Conservation (phyloP, 2,113 vertebrate species). For the Varanus komodoensis region DNA sequence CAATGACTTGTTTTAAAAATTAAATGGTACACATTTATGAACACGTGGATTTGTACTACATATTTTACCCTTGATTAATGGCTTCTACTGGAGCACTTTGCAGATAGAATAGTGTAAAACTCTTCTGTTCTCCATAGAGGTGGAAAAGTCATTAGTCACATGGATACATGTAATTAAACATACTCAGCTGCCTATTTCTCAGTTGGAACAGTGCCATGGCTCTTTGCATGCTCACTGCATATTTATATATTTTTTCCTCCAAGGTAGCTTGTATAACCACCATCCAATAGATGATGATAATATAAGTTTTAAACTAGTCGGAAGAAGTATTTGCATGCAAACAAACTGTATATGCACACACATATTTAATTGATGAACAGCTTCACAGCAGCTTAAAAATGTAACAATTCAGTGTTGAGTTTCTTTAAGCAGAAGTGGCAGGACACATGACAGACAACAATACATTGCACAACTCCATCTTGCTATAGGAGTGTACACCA, state of each 20-base stretch:
- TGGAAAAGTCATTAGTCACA: not conserved
- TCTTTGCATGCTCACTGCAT: slow-evolving; percentile 4
- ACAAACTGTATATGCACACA: not conserved
- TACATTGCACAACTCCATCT: not conserved
- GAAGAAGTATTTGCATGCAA: not conserved
- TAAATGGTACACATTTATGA: slow-evolving; percentile 50
- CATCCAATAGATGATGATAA: not conserved
- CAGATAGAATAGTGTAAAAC: not conserved
- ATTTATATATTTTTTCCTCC: not conserved
- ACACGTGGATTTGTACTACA: slow-evolving; percentile 40
- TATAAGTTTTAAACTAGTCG: not conserved
- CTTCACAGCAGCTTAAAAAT: not conserved
- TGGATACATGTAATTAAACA: not conserved
- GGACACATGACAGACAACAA: too few species aligned
- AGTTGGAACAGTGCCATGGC: not conserved
- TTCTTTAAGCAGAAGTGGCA: not conserved
- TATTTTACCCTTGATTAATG: slow-evolving; percentile 36
- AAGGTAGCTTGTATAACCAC: not conserved
- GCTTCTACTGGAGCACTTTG: not conserved
- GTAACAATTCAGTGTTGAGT: not conserved
- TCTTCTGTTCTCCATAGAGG: not conserved
- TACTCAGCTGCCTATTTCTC: not conserved
- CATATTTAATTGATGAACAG: not conserved
- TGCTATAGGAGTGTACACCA: not conserved
- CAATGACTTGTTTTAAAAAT: slow-evolving; percentile 57